Evolutionary conservation across 2,888 invertebrate genomes (phyloP), one percentile per base, ranked within the genome.

Genomic region (Nemotelus pantherinus): DNA sequence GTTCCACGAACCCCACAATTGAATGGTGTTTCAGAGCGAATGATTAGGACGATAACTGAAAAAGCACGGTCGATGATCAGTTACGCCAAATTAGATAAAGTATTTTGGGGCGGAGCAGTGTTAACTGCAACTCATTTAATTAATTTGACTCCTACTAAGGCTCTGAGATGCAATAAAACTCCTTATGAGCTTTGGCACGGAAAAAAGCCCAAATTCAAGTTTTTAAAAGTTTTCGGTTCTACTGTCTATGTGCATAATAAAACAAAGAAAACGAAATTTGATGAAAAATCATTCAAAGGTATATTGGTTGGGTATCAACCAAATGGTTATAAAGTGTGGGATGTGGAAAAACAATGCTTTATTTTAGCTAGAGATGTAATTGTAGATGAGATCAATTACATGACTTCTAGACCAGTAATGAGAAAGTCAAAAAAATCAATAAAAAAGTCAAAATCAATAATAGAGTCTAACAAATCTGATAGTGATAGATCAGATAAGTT

Each of bases 11-110:
- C 84, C 44, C 85, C 84, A 60, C 83, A 85, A 80, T 82, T 82
- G 80, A 86, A 86, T 82, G 83, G 84, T 75, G 82, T 84, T 7
- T 79, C 84, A 10, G 84, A 85, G 77, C 81, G 84, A 6, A 84
- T 85, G 83, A 81, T 80, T 53, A 63, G 84, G 74, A 84, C 83
- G 50, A 81, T 86, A 63, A 82, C 83, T 41, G 84, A 85, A 81
- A 84, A 82, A 75, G 83, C 84, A 63, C 81, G 84, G 58, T 77
- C 83, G 55, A 82, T n/a, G n/a, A n/a, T n/a, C n/a, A n/a, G n/a
- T n/a, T n/a, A n/a, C n/a, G n/a, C n/a, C n/a, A n/a, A n/a, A n/a
- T n/a, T n/a, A n/a, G n/a, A n/a, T n/a, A n/a, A n/a, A n/a, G n/a
- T n/a, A n/a, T n/a, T n/a, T n/a, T n/a, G n/a, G n/a, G n/a, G n/a